Evolutionary conservation across 2,113 vertebrate species (phyloP), one percentile per base, ranked within the genome.

Genomic region (Phalacrocorax carbo): DNA sequence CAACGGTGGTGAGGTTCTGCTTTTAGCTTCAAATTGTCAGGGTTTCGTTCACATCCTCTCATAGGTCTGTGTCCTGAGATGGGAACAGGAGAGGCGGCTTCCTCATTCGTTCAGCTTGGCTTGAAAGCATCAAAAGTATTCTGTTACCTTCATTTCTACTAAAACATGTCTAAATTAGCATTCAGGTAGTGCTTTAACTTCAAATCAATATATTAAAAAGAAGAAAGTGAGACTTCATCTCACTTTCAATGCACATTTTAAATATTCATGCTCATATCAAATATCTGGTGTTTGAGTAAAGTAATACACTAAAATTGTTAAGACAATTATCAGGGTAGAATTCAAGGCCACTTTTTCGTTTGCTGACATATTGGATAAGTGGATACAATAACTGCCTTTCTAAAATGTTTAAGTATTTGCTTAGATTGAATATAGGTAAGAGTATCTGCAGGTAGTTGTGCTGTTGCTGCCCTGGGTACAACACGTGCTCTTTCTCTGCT

Each of bases 401-500:
- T 36, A 13, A 78, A 46, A 27, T 13, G n/a, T 34, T 30, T 6
- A 26, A 2, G 32, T 14, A 3, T 60, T 48, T 66, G 26, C 15
- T 29, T 18, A 14, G 27, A 5, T 2, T 10, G 38, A 27, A 22
- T 7, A 27, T 11, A 6, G 49, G 2, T 7, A 4, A 7, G 17
- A 17, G 44, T 4, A 5, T 4, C 44, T 18, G 44, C 4, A 16
- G 49, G 5, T 20, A 4, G 27, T 14, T 16, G 57, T 23, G 20
- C 1, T 10, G 21, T 6, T 38, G 75, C 16, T 65, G 1, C 5
- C 44, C 10, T 5, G 38, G 34, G 3, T 30, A 48, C 16, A 55
- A 13, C 36, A 21, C 3, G 0, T 0, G 7, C 10, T 30, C 29
- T 18, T 9, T 19, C 51, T 30, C 25, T 20, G 32, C 57, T 58